Evolutionary conservation across 2,888 invertebrate species (phyloP).

Genomic region (Syrista parreyssii): DNA sequence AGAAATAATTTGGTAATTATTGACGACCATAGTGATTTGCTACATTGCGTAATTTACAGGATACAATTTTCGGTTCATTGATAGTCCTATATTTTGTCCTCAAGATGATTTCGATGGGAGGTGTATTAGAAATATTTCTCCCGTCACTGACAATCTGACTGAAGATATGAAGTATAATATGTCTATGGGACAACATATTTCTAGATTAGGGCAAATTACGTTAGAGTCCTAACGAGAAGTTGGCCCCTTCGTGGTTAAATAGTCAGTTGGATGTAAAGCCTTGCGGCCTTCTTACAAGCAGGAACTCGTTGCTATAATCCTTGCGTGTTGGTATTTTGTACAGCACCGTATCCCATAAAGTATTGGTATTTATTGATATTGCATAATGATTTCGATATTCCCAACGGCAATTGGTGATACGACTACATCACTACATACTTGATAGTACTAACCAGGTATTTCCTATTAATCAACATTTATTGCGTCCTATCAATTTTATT

Average conservation of each 20-base stretch:
- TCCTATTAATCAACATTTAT: conserved; percentile 31
- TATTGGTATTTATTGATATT: conserved; percentile 53
- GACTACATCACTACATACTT: neutral
- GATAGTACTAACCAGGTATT: conserved; percentile 13
- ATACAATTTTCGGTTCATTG: neutral
- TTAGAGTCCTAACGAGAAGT: conserved; percentile 25
- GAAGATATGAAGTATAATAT: neutral
- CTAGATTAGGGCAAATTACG: neutral
- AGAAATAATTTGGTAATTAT: neutral
- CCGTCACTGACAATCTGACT: neutral
- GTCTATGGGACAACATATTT: neutral
- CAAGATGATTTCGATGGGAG: too few relatives aligned
- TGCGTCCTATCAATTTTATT: conserved; percentile 12
- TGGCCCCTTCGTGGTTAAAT: neutral
- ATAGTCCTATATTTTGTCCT: neutral
- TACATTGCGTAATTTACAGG: neutral
- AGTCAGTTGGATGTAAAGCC: conserved; percentile 5
- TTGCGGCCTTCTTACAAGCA: conserved; percentile 40
- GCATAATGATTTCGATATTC: conserved; percentile 40
- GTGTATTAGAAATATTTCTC: neutral
- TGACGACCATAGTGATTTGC: neutral
- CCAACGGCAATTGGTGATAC: conserved; percentile 20
- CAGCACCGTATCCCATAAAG: conserved; percentile 44
- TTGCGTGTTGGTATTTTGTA: conserved; percentile 46
- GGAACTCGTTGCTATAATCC: conserved; percentile 49